phyloP scores from a whole-genome alignment of 1,140 invertebrate species.

The Cydia pomonella region DNA sequence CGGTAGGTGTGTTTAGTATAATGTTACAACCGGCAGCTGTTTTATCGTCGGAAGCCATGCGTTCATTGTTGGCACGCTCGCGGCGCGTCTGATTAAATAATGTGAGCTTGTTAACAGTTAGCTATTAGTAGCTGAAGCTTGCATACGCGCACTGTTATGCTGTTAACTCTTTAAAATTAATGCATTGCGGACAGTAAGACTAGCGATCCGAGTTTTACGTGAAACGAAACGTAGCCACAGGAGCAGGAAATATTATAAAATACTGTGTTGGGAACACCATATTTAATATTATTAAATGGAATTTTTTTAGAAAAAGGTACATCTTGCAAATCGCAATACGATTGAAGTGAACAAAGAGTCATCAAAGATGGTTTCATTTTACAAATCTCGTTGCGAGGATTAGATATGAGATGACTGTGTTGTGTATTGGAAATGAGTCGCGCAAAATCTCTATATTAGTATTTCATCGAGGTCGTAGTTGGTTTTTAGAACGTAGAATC shows the following conservation, averaged over 20 bases:
- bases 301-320: too few species aligned
- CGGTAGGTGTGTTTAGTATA: slow-evolving; percentile 35
- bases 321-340: not conserved
- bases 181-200: not conserved
- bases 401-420: too few species aligned
- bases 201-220: not conserved
- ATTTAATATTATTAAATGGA: too few species aligned
- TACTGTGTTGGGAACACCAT: not conserved
- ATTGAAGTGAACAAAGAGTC: not conserved
- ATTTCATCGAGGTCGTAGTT: too few species aligned
- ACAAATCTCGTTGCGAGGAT: too few species aligned
- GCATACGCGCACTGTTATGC: not conserved
- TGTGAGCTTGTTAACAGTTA: slow-evolving; percentile 38
- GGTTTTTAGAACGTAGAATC: too few species aligned
- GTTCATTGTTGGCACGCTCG: slow-evolving; percentile 58
- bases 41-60: slow-evolving; percentile 59
- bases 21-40: slow-evolving; percentile 45
- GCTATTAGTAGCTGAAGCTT: slow-evolving; percentile 44
- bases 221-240: not conserved
- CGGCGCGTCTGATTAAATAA: slow-evolving; percentile 56
- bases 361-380: not conserved
- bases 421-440: too few species aligned
- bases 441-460: too few species aligned
- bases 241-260: not conserved
- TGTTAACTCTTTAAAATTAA: slow-evolving; percentile 48